Conservation (phyloP, 2,888 invertebrate species). For the Rutpela maculata region DNA sequence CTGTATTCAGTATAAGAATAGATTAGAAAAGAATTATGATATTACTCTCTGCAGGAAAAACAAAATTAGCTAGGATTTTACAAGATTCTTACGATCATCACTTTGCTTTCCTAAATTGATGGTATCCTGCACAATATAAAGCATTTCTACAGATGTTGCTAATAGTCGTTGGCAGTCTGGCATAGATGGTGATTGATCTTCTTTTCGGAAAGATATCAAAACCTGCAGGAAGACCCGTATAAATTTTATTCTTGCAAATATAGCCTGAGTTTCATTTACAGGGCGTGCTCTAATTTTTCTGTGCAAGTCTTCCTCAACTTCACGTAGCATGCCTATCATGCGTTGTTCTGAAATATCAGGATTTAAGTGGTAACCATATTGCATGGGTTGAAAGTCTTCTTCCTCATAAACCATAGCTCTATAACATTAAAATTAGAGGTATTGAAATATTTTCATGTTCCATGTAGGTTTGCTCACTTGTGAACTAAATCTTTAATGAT, state of each 20-base stretch:
- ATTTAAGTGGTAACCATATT: constrained; percentile 90
- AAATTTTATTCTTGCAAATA: constrained; percentile 90
- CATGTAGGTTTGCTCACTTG: constrained; percentile 78
- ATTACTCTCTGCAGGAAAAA: constrained; percentile 22
- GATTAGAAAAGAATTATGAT: no score
- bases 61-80: not conserved
- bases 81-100: constrained; percentile 55
- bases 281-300: constrained; percentile 80
- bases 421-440: constrained; percentile 50
- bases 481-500: constrained; percentile 92
- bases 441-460: not conserved
- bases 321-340: constrained; percentile 87
- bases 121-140: constrained; percentile 87
- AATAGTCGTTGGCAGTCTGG: constrained; percentile 89
- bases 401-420: constrained; percentile 93
- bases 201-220: constrained; percentile 78
- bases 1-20: no score
- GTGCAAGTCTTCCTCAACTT: constrained; percentile 93
- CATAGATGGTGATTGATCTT: constrained; percentile 79
- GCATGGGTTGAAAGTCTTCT: constrained; percentile 96
- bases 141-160: constrained; percentile 87
- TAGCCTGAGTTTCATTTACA: constrained; percentile 77
- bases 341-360: constrained; percentile 89
- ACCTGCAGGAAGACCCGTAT: constrained; percentile 91
- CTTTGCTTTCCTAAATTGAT: constrained; percentile 82